Percentiles rank a stretch among this genome's conserved stretches.
Conservation (phyloP, 2,888 invertebrate genomes). For the Stenotaenia linearis region DNA sequence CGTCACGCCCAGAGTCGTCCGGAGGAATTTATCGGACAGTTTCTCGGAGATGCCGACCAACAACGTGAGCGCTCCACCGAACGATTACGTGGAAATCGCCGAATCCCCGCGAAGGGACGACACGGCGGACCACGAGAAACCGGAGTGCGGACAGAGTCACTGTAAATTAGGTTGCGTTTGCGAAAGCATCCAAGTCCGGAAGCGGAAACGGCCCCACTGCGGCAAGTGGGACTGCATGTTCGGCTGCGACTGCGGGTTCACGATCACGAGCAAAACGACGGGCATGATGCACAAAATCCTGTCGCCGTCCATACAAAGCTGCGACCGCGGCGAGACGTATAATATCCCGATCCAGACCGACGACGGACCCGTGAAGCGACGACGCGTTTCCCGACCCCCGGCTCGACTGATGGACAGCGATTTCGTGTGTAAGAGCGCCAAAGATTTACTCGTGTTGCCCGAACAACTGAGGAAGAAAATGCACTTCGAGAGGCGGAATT, state of each 20-base stretch:
- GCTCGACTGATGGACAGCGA: conserved; percentile 35
- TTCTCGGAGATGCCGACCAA: too few relatives aligned
- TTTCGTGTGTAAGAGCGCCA: conserved; percentile 26
- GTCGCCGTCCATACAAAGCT: background rate
- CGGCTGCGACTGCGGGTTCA: conserved; percentile 50
- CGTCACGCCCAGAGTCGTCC: background rate
- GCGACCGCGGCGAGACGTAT: background rate
- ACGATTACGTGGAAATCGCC: background rate
- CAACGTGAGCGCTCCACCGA: background rate
- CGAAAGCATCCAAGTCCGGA: conserved; percentile 48
- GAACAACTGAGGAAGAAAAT: background rate
- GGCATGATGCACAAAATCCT: background rate
- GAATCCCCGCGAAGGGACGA: background rate
- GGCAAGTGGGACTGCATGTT: conserved; percentile 59
- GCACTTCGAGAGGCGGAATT: background rate
- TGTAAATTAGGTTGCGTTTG: conserved; percentile 65
- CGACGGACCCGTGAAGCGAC: conserved; percentile 24
- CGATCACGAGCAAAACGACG: background rate
- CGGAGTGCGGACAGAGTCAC: conserved; percentile 53
- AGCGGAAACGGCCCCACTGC: conserved; percentile 54
- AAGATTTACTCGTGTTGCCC: conserved; percentile 28
- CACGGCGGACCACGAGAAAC: background rate
- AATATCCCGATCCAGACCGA: conserved; percentile 29
- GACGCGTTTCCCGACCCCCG: conserved; percentile 32
- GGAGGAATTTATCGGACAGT: too few relatives aligned